These are phyloP conservation scores for Salarias fasciatus DNA, from an alignment of 2,797 vertebrate genomes.

Conservation along the genomic window DNA sequence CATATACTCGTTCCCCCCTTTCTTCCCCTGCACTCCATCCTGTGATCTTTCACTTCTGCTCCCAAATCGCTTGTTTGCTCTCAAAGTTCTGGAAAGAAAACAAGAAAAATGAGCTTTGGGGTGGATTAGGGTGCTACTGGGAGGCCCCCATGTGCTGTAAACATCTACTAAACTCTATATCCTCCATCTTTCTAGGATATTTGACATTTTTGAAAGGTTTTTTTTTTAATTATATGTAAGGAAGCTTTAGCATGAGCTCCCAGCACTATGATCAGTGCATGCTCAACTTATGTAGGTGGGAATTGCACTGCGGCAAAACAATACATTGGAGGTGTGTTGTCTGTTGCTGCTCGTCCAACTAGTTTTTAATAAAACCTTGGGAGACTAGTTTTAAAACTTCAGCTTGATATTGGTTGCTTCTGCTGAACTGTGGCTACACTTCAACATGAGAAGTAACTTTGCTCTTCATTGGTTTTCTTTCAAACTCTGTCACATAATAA, in stretches of 20 bases:
- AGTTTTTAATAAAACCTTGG: no score
- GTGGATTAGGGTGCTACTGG: slow-evolving; percentile 10
- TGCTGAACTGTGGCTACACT: no score
- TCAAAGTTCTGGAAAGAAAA: slow-evolving; percentile 1
- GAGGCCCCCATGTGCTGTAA: slow-evolving; percentile 7
- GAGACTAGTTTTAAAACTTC: no score
- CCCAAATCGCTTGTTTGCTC: slow-evolving; percentile 25
- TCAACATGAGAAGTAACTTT: no score
- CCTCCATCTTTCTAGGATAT: slow-evolving; percentile 5
- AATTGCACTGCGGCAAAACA: background rate
- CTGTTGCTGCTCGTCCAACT: no score
- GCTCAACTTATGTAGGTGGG: background rate
- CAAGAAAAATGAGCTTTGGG: background rate
- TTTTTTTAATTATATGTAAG: background rate
- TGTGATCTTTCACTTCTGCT: slow-evolving; percentile 23
- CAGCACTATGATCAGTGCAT: background rate
- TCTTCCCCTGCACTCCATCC: slow-evolving; percentile 26
- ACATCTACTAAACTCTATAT: background rate
- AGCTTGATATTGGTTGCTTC: no score
- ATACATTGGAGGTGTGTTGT: background rate
- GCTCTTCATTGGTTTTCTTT: no score
- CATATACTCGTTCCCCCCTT: slow-evolving; percentile 30
- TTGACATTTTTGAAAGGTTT: background rate
- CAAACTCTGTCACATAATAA: no score
- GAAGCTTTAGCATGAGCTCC: background rate